Base-by-base conservation (phyloP, 1,140 invertebrate species). In the Orius insidiosus region DNA sequence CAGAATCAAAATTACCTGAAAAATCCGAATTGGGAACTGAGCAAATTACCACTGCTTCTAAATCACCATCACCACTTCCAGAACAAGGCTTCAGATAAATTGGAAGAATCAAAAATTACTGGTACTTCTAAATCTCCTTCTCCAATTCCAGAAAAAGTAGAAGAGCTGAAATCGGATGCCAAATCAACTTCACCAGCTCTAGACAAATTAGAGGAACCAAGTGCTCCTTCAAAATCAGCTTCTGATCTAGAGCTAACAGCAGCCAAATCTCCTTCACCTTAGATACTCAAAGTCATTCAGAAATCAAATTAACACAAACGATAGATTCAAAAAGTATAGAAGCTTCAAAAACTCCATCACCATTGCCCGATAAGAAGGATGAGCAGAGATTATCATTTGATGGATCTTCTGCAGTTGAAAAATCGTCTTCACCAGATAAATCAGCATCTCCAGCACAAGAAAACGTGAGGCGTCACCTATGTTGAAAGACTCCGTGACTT, bases 11-110 rank as follows among this genome's bases (percentile, higher is more conserved):
- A n/a, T n/a, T n/a, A n/a, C n/a, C n/a, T n/a, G n/a, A n/a, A n/a
- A n/a, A n/a, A n/a, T n/a, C n/a, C n/a, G n/a, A n/a, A n/a, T n/a
- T n/a, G n/a, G n/a, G n/a, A n/a, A 10, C 3, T 36, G 3, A n/a
- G n/a, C 14, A 15, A 10, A 10, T n/a, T n/a, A n/a, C 3, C 3
- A 15, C n/a, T 36, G 9, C 9, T 36, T 15, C n/a, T 36, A 36
- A n/a, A 36, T 45, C 43, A 30, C 8, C 30, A 40, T 62, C 64
- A 14, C 64, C 62, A 19, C 66, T 66, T 52, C 66, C 64, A 39
- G 66, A 68, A 56, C 24, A 65, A 67, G 47, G 35, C 32, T 33
- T 7, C 6, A n/a, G 54, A 31, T 45, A 53, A 15, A 52, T 54
- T 50, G 49, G 54, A 51, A 52, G 18, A 34, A 51, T 48, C 48